Evolutionary conservation across 2,797 vertebrate species (phyloP), one percentile per base, ranked within the genome.

Genomic region (Chrysocyon brachyurus): DNA sequence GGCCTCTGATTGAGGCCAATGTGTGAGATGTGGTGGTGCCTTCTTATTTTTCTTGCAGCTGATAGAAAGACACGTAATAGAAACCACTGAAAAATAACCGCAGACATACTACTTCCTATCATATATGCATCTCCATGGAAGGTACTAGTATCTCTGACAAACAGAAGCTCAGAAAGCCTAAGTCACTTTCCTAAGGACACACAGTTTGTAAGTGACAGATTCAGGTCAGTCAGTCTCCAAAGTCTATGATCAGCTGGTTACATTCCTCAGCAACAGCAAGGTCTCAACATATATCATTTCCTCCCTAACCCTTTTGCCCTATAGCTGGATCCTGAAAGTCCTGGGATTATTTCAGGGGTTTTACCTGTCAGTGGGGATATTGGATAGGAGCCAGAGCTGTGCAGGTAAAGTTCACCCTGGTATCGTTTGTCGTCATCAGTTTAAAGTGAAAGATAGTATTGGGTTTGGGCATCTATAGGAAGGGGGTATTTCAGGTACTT

Each of bases 371-470:
- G 68, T 54, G 33, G 36, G 40, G 46, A 28, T n/a, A 21, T 31
- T 40, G 14, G 33, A 77, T 54, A 95, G 54, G 82, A 96, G 87
- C 19, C 73, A 82, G 46, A 15, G 49, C 56, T 85, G 87, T 84
- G 57, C 19, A 56, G 70, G 24, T 21, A 26, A 95, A 89, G 90
- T n/a, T 92, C 79, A 95, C 46, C 87, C 89, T 19, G 77, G 31
- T 77, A 66, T 19, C 61, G n/a, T 89, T 93, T 85, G 33, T 96
- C 81, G 86, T 79, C 63, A 75, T 36, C 75, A 15, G 36, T 72
- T 88, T 63, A 95, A 93, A 63, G 78, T 68, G 91, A 97, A 68
- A 97, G 86, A 79, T 91, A 78, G 77, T 61, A 81, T 12, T 2
- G 24, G 28, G 46, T 96, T 68, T 93, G 52, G 87, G 68, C 52